Base-by-base conservation (phyloP, 2,797 vertebrate genomes). In the Peromyscus attwateri region DNA sequence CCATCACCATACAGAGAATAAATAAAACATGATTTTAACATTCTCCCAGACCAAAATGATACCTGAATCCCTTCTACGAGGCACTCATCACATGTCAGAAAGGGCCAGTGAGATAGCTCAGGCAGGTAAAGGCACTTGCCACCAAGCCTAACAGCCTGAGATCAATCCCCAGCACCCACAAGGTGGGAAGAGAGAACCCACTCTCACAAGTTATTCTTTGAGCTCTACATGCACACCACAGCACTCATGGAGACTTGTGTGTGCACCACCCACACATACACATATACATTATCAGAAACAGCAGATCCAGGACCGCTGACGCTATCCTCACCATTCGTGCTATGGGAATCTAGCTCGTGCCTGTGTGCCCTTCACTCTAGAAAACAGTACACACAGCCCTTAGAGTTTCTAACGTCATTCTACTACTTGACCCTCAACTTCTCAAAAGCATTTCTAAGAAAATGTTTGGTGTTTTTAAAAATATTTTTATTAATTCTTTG, bases 371-470 rank as follows among this genome's bases (percentile, higher is more conserved):
- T 75, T 60, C 6, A 60, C 37, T 34, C 34, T 60, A 82, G 82
- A 31, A 91, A 85, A 62, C 29, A 89, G n/a, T 70, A 23, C 37
- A 92, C 11, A 76, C 64, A 75, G 40, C 17, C 34, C 66, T 75
- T 87, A 83, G 0, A 52, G 5, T 80, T 73, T 84, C 83, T 81
- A 87, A 94, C 5, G 77, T 71, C 6, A 66, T 43, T 66, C 76
- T 31, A 40, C 37, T 88, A 16, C 81, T 81, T 27, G 14, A 37
- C n/a, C 60, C 16, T 92, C 64, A 66, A 46, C 11, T 46, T 91
- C 60, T 85, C 68, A 46, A 64, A 96, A 76, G 75, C 12, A 71
- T 4, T n/a, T 25, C 25, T 43, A 89, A 89, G 79, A 95, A 97
- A 68, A 85, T 85, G 64, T n/a, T 68, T 68, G 19, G 10, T 85